phyloP scores from a whole-genome alignment of 2,888 invertebrate genomes.

The Morpho deidamia region DNA sequence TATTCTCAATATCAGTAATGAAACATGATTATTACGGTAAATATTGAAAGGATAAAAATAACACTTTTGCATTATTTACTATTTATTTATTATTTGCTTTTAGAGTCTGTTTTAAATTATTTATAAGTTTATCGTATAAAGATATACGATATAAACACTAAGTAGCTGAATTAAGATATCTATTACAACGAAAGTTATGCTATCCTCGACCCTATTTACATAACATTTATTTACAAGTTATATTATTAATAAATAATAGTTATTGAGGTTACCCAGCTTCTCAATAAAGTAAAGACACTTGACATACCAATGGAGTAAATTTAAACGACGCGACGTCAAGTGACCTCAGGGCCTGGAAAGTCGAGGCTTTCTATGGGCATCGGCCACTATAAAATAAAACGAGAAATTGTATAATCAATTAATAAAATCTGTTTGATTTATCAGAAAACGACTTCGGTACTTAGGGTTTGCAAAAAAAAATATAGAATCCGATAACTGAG shows the following conservation, averaged over 20 bases:
- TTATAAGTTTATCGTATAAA: no score
- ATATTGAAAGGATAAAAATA: no score
- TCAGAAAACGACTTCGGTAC: neutral
- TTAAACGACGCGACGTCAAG: conserved; percentile 14
- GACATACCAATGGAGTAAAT: conserved; percentile 13
- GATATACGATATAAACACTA: neutral
- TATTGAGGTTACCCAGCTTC: conserved; percentile 11
- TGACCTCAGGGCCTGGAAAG: conserved; percentile 19
- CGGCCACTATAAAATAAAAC: conserved; percentile 13
- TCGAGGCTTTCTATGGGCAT: conserved; percentile 14
- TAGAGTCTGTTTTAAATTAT: no score
- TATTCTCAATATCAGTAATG: no score
- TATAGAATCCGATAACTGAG: no score
- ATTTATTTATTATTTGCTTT: no score
- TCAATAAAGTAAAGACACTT: conserved; percentile 13
- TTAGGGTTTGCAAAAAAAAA: no score
- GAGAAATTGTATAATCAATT: conserved; percentile 8
- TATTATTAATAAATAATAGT: conserved; percentile 10
- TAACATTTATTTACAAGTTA: neutral
- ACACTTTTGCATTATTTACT: no score
- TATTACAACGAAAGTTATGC: neutral
- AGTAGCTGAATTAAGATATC: neutral
- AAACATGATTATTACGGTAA: no score
- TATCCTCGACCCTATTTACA: neutral
- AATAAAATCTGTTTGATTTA: conserved; percentile 10